Evolutionary conservation across 2,797 vertebrate genomes (phyloP).

Genomic region (Rachycentron canadum): DNA sequence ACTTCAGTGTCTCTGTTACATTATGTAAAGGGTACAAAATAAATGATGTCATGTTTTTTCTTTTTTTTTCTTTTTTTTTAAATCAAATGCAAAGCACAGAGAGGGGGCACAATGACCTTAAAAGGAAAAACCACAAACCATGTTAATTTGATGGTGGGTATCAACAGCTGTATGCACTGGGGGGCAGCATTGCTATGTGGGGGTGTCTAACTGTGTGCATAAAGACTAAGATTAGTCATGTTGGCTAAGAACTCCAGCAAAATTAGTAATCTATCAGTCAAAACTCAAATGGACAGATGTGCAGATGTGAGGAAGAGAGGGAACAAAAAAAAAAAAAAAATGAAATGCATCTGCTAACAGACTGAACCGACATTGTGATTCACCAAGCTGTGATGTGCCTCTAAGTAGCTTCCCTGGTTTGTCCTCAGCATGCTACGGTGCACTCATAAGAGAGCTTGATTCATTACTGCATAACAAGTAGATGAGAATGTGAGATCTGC

Average conservation of each 20-base stretch:
- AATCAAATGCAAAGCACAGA: slow-evolving; percentile 55
- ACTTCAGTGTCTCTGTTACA: slow-evolving; percentile 51
- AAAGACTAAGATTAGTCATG: slow-evolving; percentile 60
- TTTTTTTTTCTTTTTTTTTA: slow-evolving; percentile 49
- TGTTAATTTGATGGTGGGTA: slow-evolving; percentile 21
- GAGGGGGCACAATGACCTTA: slow-evolving; percentile 39
- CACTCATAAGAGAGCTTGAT: slow-evolving; percentile 72
- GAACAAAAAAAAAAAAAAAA: slow-evolving; percentile 2
- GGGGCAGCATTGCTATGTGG: slow-evolving; percentile 84
- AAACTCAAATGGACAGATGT: slow-evolving; percentile 68
- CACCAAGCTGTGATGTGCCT: slow-evolving; percentile 61
- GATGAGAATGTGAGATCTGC: slow-evolving; percentile 64
- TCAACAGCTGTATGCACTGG: slow-evolving; percentile 74
- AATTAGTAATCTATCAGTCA: slow-evolving; percentile 76
- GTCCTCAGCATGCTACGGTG: slow-evolving; percentile 67
- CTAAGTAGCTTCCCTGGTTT: slow-evolving; percentile 76
- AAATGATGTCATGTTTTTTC: slow-evolving; percentile 60
- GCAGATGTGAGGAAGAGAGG: slow-evolving; percentile 53
- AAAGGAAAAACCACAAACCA: slow-evolving; percentile 46
- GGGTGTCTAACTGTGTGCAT: slow-evolving; percentile 38
- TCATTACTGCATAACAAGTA: slow-evolving; percentile 80
- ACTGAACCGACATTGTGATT: slow-evolving; percentile 65
- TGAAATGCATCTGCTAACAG: slow-evolving; percentile 29
- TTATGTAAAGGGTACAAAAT: slow-evolving; percentile 67
- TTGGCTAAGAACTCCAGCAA: slow-evolving; percentile 59